A percentile compares a stretch with the other conserved stretches of the same genome.
These are phyloP conservation scores for Picus viridis DNA, from an alignment of 2,797 vertebrate genomes.

Conservation along the genomic window DNA sequence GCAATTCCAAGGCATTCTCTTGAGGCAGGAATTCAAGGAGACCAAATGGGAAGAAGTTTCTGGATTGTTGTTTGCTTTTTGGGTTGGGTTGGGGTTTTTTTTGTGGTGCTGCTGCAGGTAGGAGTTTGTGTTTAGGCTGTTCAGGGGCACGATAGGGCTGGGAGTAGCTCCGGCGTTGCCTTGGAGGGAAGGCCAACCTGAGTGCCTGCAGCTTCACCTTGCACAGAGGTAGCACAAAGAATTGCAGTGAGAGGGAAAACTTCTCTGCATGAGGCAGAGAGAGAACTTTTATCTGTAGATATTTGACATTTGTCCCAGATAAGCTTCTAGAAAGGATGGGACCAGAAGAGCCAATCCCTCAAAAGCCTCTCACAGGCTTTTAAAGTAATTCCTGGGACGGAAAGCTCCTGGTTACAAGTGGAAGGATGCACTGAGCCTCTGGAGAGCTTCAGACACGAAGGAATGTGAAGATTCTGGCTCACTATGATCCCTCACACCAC, in stretches of 20 bases:
- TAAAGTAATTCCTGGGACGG: background rate
- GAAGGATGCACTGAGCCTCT: background rate
- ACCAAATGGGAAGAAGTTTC: background rate
- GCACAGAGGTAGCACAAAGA: background rate
- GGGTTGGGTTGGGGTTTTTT: background rate
- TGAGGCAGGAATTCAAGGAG: constrained; percentile 47
- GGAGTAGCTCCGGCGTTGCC: background rate
- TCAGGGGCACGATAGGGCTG: background rate
- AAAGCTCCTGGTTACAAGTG: background rate
- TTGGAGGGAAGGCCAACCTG: background rate
- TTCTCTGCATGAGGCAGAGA: background rate
- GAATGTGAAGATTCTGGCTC: background rate
- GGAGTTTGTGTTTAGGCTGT: background rate
- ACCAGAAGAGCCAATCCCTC: background rate
- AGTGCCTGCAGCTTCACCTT: fast-evolving
- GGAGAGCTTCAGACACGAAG: background rate
- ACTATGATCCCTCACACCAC: background rate
- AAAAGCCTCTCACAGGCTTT: background rate
- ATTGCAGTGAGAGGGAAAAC: background rate
- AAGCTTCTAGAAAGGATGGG: background rate
- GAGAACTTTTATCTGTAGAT: background rate
- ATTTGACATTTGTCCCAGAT: background rate
- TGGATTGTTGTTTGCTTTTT: background rate
- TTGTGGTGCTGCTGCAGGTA: background rate
- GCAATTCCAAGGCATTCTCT: constrained; percentile 56